phyloP scores from a whole-genome alignment of 2,113 vertebrate genomes.

The Cyphomyrus plagiostoma region DNA sequence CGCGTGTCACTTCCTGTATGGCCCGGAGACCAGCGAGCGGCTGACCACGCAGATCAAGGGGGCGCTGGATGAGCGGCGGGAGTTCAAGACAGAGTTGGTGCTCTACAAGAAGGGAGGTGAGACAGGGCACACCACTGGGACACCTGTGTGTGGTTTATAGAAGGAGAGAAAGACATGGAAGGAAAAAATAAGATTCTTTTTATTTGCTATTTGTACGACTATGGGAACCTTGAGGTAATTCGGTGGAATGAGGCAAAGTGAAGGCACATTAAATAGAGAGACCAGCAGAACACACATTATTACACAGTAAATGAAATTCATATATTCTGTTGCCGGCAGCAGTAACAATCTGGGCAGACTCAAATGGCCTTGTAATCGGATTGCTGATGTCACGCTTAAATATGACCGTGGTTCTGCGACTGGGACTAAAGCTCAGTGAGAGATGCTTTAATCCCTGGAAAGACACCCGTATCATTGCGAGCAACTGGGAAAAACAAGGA shows the following conservation, averaged over 20 bases:
- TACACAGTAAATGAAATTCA: not conserved
- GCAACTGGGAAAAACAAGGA: not conserved
- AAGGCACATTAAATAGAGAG: not conserved
- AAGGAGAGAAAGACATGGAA: not conserved
- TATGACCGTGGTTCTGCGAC: not conserved
- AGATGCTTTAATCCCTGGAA: not conserved
- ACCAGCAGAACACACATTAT: not conserved
- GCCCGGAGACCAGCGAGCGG: slow-evolving; percentile 71
- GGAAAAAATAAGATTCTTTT: not conserved
- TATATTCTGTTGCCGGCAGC: not conserved
- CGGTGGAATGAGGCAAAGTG: not conserved
- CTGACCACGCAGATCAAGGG: slow-evolving; percentile 78
- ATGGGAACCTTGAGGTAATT: not conserved
- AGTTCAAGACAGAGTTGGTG: slow-evolving; percentile 83
- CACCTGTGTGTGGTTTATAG: not conserved
- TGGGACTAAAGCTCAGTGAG: not conserved
- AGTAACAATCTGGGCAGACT: not conserved
- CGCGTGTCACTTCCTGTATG: slow-evolving; percentile 62
- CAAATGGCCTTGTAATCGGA: not conserved
- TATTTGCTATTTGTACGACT: not conserved
- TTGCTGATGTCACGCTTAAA: not conserved
- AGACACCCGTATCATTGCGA: not conserved
- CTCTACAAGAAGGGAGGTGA: slow-evolving; percentile 92
- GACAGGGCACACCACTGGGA: slow-evolving; percentile 25
- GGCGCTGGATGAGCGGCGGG: slow-evolving; percentile 79